Conservation (phyloP, 2,888 invertebrate species). For the Hipparchia semele region DNA sequence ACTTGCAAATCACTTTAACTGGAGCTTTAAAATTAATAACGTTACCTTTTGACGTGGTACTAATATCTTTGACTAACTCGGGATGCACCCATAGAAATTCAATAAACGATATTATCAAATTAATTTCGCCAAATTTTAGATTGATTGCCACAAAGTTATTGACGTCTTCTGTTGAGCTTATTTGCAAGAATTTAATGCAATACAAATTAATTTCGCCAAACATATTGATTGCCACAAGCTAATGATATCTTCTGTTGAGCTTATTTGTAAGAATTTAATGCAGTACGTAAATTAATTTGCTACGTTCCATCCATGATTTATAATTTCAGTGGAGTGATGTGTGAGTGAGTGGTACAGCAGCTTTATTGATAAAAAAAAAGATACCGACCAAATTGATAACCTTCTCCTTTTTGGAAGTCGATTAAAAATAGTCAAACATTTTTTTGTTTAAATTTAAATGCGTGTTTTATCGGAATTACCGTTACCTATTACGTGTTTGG, state of each 20-base stretch:
- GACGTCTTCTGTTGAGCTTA: neutral
- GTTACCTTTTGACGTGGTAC: neutral
- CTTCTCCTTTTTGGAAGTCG: too few species aligned
- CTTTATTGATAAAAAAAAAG: too few species aligned
- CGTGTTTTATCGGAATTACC: too few species aligned
- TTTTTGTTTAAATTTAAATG: too few species aligned
- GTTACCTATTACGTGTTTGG: too few species aligned
- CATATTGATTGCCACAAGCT: neutral
- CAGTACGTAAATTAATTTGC: too few species aligned
- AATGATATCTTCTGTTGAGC: neutral
- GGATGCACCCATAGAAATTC: neutral
- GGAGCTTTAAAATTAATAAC: neutral
- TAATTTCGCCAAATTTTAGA: neutral
- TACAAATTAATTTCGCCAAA: neutral
- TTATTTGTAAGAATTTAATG: neutral
- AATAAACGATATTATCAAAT: neutral
- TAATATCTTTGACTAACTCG: neutral
- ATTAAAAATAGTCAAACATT: too few species aligned
- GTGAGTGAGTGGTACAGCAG: too few species aligned
- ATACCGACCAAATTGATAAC: too few species aligned
- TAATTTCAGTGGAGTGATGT: too few species aligned
- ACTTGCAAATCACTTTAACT: neutral
- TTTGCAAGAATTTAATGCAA: too few species aligned
- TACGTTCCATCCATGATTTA: too few species aligned
- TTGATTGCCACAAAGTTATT: neutral